Evolutionary conservation across 2,797 vertebrate genomes (phyloP), one percentile per base, ranked within the genome.

Genomic region (Argyrosomus regius): DNA sequence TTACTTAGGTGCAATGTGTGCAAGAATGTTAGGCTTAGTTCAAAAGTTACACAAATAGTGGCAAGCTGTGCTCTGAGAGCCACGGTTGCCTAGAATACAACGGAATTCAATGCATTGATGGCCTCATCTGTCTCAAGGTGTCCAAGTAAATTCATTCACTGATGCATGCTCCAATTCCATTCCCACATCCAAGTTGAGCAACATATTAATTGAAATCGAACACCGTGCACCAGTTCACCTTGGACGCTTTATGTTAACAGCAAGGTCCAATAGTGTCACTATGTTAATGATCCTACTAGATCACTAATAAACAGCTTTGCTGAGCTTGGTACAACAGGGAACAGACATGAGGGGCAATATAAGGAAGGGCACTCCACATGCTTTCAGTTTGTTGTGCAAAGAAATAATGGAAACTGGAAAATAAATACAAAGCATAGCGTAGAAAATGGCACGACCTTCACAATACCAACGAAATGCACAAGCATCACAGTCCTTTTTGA

Each of bases 101-200:
- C 72, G 91, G 91, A 94, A 94, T 94, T 93, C 94, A 92, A 94
- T 95, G 87, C 91, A 93, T 87, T 88, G 94, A 95, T 73, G 82
- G 80, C 72, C 91, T 88, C 89, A 92, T 93, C 88, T 80, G 90
- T 94, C 93, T 93, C 86, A 82, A 86, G 84, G 90, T 92, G 91
- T 93, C 92, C 86, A 70, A 84, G 85, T 89, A 89, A 90, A 94
- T 94, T 90, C 87, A 72, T 87, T 90, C 89, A 83, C 77, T 79
- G 80, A 91, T 88, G 81, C 82, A 79, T 20, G 72, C 79, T 90
- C 88, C 78, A 84, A 85, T 90, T 87, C 83, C 86, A 87, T 84
- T 89, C 77, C 86, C 78, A 91, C 90, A 88, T 91, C 86, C 88
- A 75, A 91, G 89, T 89, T 87, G 78, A 93, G 93, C 91, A 91